Base-by-base conservation (phyloP, 2,888 invertebrate species). In the Napeogenes sylphis region DNA sequence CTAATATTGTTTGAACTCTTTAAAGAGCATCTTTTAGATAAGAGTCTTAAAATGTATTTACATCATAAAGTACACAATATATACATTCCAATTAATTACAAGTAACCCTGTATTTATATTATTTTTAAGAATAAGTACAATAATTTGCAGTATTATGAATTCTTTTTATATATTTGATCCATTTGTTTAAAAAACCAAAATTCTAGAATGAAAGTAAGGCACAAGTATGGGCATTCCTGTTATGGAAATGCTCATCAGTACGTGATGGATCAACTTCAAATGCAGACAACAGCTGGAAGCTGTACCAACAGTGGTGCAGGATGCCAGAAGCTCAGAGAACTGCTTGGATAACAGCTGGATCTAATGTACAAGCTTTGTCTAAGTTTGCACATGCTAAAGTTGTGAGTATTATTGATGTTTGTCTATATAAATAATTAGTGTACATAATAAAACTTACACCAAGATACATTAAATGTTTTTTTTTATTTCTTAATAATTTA, bases 291-390 rank as follows among this genome's bases (percentile, higher is more conserved):
- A 94, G 95, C 5, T 96, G 96, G 96, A 93, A 94, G 68, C 86
- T 96, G 10, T 96, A 96, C 80, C 95, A 96, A 78, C 93, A 94
- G 71, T 96, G 96, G 96, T 94, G 95, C 69, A 94, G 95, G 75
- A 93, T 96, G 92, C 93, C 95, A 0, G 93, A 94, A 64, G 91
- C 92, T 14, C 92, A 95, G 59, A 92, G 95, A 61, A 94, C 94
- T 56, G 92, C 94, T 0, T 96, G 96, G 96, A 93, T 96, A 63
- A 92, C 94, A 0, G 96, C 96, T 2, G 96, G 96, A 0, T 92
- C 93, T 72, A 94, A 94, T 70, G 94, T 96, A 71, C 95, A 95
- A 80, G 92, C 93, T 0, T 92, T 94, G 73, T 93, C 93, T 53
- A 93, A 93, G 80, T 92, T 93, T 75, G 91, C 92, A 66, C 92